Evolutionary conservation across 2,888 invertebrate species (phyloP), one percentile per base, ranked within the genome.

Genomic region (Ophion obscuratus): DNA sequence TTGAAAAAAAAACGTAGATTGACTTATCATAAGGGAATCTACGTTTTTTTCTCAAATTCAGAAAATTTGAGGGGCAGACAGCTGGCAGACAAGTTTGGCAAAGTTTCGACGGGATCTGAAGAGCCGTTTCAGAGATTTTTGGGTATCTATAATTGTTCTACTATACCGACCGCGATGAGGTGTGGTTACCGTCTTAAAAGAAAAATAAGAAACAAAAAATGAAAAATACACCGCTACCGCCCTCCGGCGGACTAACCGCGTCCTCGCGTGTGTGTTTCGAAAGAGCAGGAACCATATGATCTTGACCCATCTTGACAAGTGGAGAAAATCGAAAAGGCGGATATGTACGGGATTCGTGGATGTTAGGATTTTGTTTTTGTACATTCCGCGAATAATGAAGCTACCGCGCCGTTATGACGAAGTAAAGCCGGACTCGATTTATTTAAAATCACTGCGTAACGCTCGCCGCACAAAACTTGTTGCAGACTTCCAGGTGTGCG

Each of bases 181-280:
- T n/a, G n/a, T n/a, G n/a, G n/a, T n/a, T n/a, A n/a, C n/a, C n/a
- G n/a, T n/a, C 24, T 24, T 24, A 68, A 61, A 62, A 40, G n/a
- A 70, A 71, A 71, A 20, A 64, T 59, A 57, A 24, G 71, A 68
- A 67, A 71, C 10, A 75, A 73, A 76, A 66, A 74, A 84, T 36
- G 67, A 73, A 74, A 64, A 75, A 81, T 66, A 85, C 73, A 83
- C 44, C 81, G 68, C 64, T 57, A 53, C 57, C 81, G 86, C 81
- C 77, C 76, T 79, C 86, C 83, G 77, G 59, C 83, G 74, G 80
- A 78, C 68, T 4, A 47, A 77, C 59, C 31, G 77, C 70, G 73
- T 31, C 27, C n/a, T 73, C 10, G 81, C 66, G 80, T 71, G 83
- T 80, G 84, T 80, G 86, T 79, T 76, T 11, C 31, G 24, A 40